phyloP scores from a whole-genome alignment of 2,113 vertebrate species.

The Cyphomyrus discorhynchus region DNA sequence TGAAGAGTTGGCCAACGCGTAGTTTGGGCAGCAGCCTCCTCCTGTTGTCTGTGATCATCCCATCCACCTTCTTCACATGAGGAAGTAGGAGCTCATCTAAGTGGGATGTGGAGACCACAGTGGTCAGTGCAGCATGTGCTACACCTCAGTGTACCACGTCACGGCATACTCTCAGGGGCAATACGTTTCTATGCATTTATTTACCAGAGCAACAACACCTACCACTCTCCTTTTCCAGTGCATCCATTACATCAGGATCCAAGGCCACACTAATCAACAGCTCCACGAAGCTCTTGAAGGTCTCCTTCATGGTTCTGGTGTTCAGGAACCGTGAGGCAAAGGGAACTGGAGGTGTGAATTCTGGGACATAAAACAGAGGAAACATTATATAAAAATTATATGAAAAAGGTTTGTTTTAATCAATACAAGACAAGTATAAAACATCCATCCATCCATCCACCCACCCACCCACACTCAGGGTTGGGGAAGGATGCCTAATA shows the following conservation, averaged over 20 bases:
- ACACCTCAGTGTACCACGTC: neutral
- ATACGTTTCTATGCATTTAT: neutral
- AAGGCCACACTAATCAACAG: slow-evolving; percentile 84
- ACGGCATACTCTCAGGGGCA: neutral
- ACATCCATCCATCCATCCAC: neutral
- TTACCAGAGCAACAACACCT: slow-evolving; percentile 25
- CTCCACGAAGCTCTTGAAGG: slow-evolving; percentile 93
- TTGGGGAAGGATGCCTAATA: neutral
- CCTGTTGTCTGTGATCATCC: slow-evolving; percentile 88
- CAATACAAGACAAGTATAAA: neutral
- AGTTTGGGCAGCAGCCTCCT: slow-evolving; percentile 86
- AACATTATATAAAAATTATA: neutral
- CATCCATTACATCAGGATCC: slow-evolving; percentile 81
- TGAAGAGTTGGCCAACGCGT: slow-evolving; percentile 80
- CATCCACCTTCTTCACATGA: slow-evolving; percentile 91
- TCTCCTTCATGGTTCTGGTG: slow-evolving; percentile 94
- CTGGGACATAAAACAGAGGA: slow-evolving; percentile 50
- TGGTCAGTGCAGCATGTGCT: neutral
- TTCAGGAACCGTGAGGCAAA: slow-evolving; percentile 82
- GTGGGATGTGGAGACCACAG: neutral
- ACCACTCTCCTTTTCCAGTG: slow-evolving; percentile 88
- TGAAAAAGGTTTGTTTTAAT: neutral
- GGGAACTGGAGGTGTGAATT: slow-evolving; percentile 71
- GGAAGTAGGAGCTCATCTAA: slow-evolving; percentile 89
- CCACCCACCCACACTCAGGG: neutral